Percentiles rank a stretch among this genome's conserved stretches.
These are phyloP conservation scores for Chloroceryle amazona DNA, from an alignment of 2,797 vertebrate genomes.

Conservation along the genomic window DNA sequence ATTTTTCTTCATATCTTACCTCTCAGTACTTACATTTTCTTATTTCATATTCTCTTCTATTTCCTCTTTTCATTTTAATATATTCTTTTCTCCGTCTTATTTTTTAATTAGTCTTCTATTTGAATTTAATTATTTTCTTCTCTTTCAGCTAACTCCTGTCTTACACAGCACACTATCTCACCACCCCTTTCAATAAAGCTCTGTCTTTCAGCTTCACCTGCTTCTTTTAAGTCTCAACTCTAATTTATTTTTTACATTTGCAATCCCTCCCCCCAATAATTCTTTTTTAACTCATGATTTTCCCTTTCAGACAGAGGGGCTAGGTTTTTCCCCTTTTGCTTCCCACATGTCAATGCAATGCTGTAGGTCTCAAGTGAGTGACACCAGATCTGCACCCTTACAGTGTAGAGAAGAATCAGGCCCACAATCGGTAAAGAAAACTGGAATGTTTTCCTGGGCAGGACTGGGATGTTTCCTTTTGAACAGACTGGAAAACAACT, in stretches of 20 bases:
- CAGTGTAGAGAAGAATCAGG: not conserved
- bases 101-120: constrained; percentile 67
- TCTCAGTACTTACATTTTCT: constrained; percentile 45
- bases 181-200: constrained; percentile 43
- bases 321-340: not conserved
- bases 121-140: constrained; percentile 68
- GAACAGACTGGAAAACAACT: not conserved
- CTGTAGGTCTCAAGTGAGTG: not conserved
- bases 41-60: constrained; percentile 44
- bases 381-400: not conserved
- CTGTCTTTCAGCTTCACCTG: constrained; percentile 44
- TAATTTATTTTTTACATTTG: constrained; percentile 48
- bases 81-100: constrained; percentile 61
- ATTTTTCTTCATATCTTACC: constrained; percentile 63
- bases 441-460: not conserved
- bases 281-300: constrained; percentile 53
- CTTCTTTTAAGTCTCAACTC: constrained; percentile 25
- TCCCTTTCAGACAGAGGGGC: not conserved
- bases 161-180: constrained; percentile 48
- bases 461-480: not conserved
- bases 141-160: constrained; percentile 51
- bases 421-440: not conserved
- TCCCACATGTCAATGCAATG: not conserved
- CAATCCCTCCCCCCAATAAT: not conserved
- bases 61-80: constrained; percentile 52